Evolutionary conservation across 2,113 vertebrate genomes (phyloP).

Genomic region (Platysternon megacephalum): DNA sequence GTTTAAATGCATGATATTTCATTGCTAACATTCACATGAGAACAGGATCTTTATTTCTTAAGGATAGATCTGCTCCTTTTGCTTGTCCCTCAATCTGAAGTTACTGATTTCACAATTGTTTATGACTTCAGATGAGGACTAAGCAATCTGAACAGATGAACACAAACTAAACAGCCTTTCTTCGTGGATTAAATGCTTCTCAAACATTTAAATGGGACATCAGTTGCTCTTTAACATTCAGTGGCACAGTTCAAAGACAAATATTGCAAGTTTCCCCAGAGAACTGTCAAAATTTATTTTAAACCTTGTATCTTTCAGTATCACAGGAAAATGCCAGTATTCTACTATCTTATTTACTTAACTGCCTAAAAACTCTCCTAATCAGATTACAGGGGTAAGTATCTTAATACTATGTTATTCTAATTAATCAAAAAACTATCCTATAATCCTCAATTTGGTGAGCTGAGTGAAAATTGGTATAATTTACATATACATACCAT

Average conservation of each 20-base stretch:
- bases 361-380: neutral
- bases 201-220: neutral
- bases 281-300: neutral
- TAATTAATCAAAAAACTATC: neutral
- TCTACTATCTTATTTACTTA: constrained; percentile 8
- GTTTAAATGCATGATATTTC: neutral
- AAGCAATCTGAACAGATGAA: neutral
- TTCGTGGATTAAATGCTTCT: neutral
- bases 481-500: neutral
- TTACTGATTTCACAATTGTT: neutral
- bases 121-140: neutral
- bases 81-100: neutral
- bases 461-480: neutral
- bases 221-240: constrained; percentile 11
- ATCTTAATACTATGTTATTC: neutral
- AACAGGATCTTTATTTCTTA: neutral
- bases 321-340: neutral
- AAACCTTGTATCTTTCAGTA: neutral
- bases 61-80: neutral
- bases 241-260: neutral
- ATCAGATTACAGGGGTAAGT: neutral
- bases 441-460: neutral
- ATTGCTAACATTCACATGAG: neutral
- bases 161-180: neutral
- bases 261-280: neutral